Base-by-base conservation (phyloP, 2,797 vertebrate species). In the Acanthopagrus latus region DNA sequence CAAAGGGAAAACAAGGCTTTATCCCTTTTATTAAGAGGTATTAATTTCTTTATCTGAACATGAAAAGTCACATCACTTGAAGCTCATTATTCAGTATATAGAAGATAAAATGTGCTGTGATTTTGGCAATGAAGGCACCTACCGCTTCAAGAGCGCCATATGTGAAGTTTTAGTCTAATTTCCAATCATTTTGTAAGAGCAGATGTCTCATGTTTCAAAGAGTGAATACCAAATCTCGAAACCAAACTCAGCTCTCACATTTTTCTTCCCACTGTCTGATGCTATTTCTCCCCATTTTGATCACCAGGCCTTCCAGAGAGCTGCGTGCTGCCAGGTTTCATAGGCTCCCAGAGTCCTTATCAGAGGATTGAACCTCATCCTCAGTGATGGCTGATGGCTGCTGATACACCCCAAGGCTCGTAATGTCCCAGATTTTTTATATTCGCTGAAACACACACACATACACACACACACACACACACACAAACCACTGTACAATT, bases 341-440 rank as follows among this genome's bases (percentile, higher is more conserved):
- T 55, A 64, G 58, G 73, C 77, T 82, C 78, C 73, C 69, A 1
- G 52, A 71, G 65, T 73, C 83, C 71, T 81, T 84, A 91, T 92
- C 84, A 75, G 67, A 87, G 85, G 78, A 86, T 70, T 86, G 78
- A 85, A 86, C 76, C 76, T 84, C 85, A 63, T 91, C 83, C 70
- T 83, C 67, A 65, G 52, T 76, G 78, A 86, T 78, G 79, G 78
- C 68, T 82, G 81, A 82, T 76, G 73, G 77, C 77, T 82, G 81
- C 66, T 86, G 78, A 89, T 83, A 71, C 83, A 82, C 86, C 92
- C 80, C 48, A 38, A 88, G 89, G 89, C 88, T 80, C 57, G 29
- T 38, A 84, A 74, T 90, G 92, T 69, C 92, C 93, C 84, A 94
- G 88, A 91, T 93, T 88, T 83, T 38, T n/a, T 66, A 64, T 64